Base-by-base conservation (phyloP, 2,888 invertebrate genomes). In the Lamproptera curius region DNA sequence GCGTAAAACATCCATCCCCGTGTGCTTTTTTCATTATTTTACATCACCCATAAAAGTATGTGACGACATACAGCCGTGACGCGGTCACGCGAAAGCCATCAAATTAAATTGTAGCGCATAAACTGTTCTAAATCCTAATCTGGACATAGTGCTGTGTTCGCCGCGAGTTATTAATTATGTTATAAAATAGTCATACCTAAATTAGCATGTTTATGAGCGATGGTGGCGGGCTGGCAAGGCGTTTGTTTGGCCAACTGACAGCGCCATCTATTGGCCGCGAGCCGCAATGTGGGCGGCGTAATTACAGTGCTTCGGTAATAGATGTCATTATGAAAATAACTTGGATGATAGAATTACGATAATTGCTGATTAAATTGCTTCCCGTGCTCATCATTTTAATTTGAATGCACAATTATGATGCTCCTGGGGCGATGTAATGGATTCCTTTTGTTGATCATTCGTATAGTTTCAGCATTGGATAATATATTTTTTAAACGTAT, bases 141-240 rank as follows among this genome's bases (percentile, higher is more conserved):
- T 75, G 65, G 60, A 57, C 50, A 54, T 57, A 64, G 65, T 67
- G 57, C 62, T 62, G 64, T 59, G 62, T 67, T 66, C 65, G 71
- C 76, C 71, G 74, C 76, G 81, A 42, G 48, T 84, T 81, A 85
- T 86, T 85, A 84, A 86, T 86, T 85, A 84, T 79, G 83, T 81
- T 82, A 83, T 86, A 84, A 85, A 85, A 83, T 76, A 80, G 81
- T 84, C 84, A 77, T 80, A 73, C 72, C 71, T 70, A 73, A 77
- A 86, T 85, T 82, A 83, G 75, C 84, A 84, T 85, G 78, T 86
- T 86, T 86, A 86, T 79, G 70, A 66, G 70, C 76, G 77, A 75
- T 76, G 56, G 57, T 55, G 41, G 39, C 31, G 53, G n/a, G n/a
- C n/a, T n/a, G n/a, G 55, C 50, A 50, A 48, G 53, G 51, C 51